A percentile compares a stretch with the other conserved stretches of the same genome.
Conservation (phyloP, 2,113 vertebrate genomes). For the Tyto alba region DNA sequence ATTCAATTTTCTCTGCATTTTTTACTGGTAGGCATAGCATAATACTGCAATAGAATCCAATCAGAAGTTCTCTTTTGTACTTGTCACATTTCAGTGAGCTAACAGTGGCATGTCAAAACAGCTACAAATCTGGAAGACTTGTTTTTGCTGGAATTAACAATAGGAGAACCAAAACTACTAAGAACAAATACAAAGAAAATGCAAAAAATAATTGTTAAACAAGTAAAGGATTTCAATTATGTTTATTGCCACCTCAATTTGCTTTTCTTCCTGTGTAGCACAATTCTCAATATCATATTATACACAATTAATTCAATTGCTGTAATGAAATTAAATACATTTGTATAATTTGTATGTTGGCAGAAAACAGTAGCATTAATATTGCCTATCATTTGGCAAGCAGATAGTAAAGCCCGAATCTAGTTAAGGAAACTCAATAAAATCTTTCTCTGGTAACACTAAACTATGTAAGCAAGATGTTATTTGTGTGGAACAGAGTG, state of each 20-base stretch:
- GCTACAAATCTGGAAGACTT: slow-evolving; percentile 28
- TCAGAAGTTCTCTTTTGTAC: slow-evolving; percentile 43
- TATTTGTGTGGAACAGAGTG: neutral
- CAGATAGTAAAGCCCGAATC: slow-evolving; percentile 20
- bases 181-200: neutral
- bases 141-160: slow-evolving; percentile 36
- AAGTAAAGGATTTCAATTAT: slow-evolving; percentile 34
- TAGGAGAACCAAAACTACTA: slow-evolving; percentile 15
- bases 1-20: slow-evolving; percentile 69
- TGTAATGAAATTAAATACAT: slow-evolving; percentile 51
- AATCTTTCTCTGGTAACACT: neutral
- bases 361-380: neutral
- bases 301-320: slow-evolving; percentile 40
- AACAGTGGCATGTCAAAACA: slow-evolving; percentile 55
- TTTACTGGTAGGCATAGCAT: slow-evolving; percentile 50
- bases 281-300: neutral
- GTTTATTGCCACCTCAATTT: slow-evolving; percentile 43
- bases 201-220: neutral
- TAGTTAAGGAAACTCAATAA: slow-evolving; percentile 23
- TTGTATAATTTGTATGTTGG: slow-evolving; percentile 20
- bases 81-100: slow-evolving; percentile 50
- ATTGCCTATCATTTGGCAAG: neutral
- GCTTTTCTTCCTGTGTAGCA: neutral
- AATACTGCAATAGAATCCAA: slow-evolving; percentile 42
- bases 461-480: neutral